A percentile compares a stretch with the other conserved stretches of the same genome.
These are phyloP conservation scores for Trissolcus brochymenae DNA, from an alignment of 2,888 invertebrate species.

Conservation along the genomic window DNA sequence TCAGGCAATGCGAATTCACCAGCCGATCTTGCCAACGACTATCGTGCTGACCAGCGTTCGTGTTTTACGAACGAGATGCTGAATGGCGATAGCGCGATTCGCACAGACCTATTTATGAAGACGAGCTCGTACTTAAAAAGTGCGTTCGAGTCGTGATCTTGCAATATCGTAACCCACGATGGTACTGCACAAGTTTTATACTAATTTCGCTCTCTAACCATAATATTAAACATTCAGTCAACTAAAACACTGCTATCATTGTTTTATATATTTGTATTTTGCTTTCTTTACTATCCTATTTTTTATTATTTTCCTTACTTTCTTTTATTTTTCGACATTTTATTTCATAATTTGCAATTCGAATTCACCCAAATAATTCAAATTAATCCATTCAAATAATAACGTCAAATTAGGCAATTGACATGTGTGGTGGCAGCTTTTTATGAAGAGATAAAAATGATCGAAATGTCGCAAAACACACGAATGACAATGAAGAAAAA, in stretches of 20 bases:
- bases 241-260: neutral
- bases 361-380: neutral
- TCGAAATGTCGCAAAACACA: constrained; percentile 40
- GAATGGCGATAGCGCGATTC: constrained; percentile 55
- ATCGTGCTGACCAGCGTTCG: constrained; percentile 58
- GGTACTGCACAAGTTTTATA: constrained; percentile 43
- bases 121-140: constrained; percentile 39
- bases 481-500: constrained; percentile 33
- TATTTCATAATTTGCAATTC: no score
- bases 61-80: constrained; percentile 60
- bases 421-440: constrained; percentile 17
- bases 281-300: neutral
- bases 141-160: constrained; percentile 33
- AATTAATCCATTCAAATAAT: constrained; percentile 21
- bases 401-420: constrained; percentile 13
- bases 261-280: neutral
- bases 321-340: neutral
- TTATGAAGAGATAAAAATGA: constrained; percentile 33
- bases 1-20: constrained; percentile 30
- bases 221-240: neutral
- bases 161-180: constrained; percentile 36
- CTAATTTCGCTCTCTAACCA: constrained; percentile 22
- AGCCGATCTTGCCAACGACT: constrained; percentile 38
- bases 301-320: neutral
- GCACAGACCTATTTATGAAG: constrained; percentile 59